Percentiles rank a stretch among this genome's conserved stretches.
Evolutionary conservation across 23 tunicate species (phyloP).

Genomic region (Diplosoma virens): DNA sequence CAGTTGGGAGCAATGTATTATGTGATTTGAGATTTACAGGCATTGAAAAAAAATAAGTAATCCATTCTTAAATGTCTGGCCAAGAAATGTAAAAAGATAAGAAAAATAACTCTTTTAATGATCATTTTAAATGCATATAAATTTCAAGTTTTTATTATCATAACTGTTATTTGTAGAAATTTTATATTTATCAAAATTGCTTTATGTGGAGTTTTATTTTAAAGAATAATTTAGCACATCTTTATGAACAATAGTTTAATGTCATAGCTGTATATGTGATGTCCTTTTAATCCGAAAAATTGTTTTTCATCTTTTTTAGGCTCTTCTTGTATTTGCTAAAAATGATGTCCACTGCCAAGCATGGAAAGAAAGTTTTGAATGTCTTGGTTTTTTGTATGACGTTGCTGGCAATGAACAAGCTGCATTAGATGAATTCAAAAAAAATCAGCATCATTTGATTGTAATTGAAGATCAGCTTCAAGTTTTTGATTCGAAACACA

Average conservation of each 20-base stretch:
- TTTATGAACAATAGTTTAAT: not conserved
- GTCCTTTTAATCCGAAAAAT: not conserved
- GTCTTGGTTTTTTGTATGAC: conserved; percentile 22
- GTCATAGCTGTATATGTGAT: not conserved
- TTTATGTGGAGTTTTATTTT: not conserved
- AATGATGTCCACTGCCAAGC: conserved; percentile 31
- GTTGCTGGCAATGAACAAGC: conserved; percentile 3
- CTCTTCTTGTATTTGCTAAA: conserved; percentile 44
- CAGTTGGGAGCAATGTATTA: no score
- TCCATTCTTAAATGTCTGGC: no score
- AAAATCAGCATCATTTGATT: conserved; percentile 45
- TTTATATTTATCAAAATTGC: no score
- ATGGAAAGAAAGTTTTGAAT: not conserved
- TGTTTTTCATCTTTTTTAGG: conserved; percentile 29
- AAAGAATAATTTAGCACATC: not conserved
- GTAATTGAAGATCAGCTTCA: conserved; percentile 31
- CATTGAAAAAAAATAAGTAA: no score
- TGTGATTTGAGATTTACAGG: no score
- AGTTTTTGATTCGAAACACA: not conserved
- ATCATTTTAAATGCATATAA: no score
- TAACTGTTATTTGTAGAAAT: no score
- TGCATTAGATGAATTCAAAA: conserved; percentile 17
- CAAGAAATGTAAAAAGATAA: no score
- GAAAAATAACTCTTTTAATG: no score
- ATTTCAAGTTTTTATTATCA: no score